phyloP scores from a whole-genome alignment of 2,888 invertebrate species.

The Odontomyia ornata region DNA sequence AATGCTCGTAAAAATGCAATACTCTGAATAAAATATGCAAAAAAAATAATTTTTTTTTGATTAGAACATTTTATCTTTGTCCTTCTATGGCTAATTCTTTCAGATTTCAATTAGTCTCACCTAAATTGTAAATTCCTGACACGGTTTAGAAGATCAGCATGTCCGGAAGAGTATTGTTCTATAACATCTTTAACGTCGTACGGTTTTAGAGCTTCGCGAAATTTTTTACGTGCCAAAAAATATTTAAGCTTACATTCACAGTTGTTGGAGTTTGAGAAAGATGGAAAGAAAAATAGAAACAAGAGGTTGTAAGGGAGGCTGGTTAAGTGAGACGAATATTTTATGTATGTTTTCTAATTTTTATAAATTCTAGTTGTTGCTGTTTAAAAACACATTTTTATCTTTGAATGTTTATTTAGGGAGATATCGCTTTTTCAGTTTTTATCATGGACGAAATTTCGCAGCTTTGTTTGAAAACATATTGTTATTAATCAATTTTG shows the following conservation, averaged over 20 bases:
- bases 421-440: not conserved
- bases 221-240: constrained; percentile 89
- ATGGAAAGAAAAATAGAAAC: not conserved
- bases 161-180: constrained; percentile 89
- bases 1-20: no score
- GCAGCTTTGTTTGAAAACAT: constrained; percentile 5
- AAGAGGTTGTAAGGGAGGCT: not conserved
- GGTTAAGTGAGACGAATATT: not conserved
- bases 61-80: not conserved
- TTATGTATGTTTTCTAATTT: no score
- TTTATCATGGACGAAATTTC: not conserved
- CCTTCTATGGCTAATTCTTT: not conserved
- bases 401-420: not conserved
- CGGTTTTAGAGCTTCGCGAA: constrained; percentile 90
- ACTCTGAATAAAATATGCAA: no score
- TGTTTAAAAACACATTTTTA: constrained; percentile 40
- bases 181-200: constrained; percentile 96
- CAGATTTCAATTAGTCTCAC: constrained; percentile 64
- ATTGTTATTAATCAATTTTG: no score
- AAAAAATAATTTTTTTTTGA: not conserved
- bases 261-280: not conserved
- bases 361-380: constrained; percentile 2
- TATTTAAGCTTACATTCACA: constrained; percentile 74
- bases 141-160: constrained; percentile 86
- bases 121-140: constrained; percentile 88